A percentile compares a stretch with the other conserved stretches of the same genome.
Conservation (phyloP, 37 sponge, comb jelly and placozoan species). For the Tethya wilhelma region DNA sequence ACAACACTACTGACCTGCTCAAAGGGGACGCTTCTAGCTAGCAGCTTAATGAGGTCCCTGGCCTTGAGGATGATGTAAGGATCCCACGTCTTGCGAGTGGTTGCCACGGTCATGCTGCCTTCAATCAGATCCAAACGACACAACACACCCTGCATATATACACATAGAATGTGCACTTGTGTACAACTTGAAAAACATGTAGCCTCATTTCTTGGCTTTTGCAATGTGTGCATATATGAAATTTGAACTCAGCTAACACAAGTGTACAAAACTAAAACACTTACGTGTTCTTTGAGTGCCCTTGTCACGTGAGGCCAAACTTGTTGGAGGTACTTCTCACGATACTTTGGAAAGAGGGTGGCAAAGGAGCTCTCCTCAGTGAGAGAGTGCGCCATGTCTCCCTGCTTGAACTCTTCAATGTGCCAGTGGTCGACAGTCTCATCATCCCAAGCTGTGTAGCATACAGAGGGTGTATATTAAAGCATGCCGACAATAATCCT, state of each 20-base stretch:
- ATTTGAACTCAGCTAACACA: no score
- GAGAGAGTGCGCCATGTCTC: conserved; percentile 81
- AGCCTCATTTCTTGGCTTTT: background rate
- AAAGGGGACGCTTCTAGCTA: conserved; percentile 96
- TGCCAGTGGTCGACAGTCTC: conserved; percentile 94
- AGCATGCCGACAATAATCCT: no score
- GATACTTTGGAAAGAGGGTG: conserved; percentile 96
- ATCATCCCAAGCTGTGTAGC: conserved; percentile 95
- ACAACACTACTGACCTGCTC: conserved; percentile 87
- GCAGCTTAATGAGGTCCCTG: conserved; percentile 94
- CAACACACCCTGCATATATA: conserved; percentile 67
- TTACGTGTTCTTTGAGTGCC: conserved; percentile 81
- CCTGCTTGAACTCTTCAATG: conserved; percentile 88
- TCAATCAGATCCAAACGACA: conserved; percentile 91
- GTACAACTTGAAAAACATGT: background rate
- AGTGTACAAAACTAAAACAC: background rate
- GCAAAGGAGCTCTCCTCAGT: conserved; percentile 98
- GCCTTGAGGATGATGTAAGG: conserved; percentile 97
- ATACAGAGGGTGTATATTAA: no score
- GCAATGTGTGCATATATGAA: background rate
- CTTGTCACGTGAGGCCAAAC: conserved; percentile 91
- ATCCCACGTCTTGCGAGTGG: conserved; percentile 98
- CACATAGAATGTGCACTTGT: background rate
- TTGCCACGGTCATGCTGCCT: conserved; percentile 95
- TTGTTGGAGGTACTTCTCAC: conserved; percentile 93